These are phyloP conservation scores for Drosophila kikkawai DNA, from an alignment of 1,140 invertebrate genomes.

Conservation along the genomic window DNA sequence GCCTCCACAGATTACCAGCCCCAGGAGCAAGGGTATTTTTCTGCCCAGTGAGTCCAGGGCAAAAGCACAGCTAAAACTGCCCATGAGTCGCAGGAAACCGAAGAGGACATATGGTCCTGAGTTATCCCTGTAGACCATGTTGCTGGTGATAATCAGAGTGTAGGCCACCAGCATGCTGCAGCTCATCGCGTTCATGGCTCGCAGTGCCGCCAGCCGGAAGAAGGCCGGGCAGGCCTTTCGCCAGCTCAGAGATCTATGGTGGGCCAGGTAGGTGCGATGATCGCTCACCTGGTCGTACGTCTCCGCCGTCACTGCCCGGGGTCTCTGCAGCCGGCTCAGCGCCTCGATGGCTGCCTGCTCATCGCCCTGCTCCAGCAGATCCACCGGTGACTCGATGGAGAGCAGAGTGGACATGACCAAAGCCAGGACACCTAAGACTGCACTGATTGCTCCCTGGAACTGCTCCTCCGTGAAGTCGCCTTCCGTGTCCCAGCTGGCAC, in stretches of 20 bases:
- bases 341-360: constrained; percentile 62
- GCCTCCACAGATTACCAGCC: constrained; percentile 54
- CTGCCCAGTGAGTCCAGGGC: constrained; percentile 63
- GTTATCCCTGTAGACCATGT: constrained; percentile 45
- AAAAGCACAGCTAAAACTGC: constrained; percentile 52
- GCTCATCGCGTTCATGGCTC: constrained; percentile 51
- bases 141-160: constrained; percentile 50
- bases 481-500: constrained; percentile 35
- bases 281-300: constrained; percentile 72
- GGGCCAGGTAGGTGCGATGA: constrained; percentile 60
- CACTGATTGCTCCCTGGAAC: constrained; percentile 54
- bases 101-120: constrained; percentile 64
- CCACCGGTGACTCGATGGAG: constrained; percentile 68
- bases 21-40: constrained; percentile 58
- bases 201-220: constrained; percentile 58
- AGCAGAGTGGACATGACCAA: constrained; percentile 46
- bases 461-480: constrained; percentile 47
- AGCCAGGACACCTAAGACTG: constrained; percentile 45
- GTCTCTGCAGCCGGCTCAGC: constrained; percentile 61
- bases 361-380: constrained; percentile 44
- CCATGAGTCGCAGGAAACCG: constrained; percentile 57
- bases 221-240: constrained; percentile 55
- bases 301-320: constrained; percentile 58
- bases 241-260: constrained; percentile 46
- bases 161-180: constrained; percentile 51